A percentile compares a stretch with the other conserved stretches of the same genome.
phyloP scores from a whole-genome alignment of 2,797 vertebrate genomes.

The Muscicapa striata region DNA sequence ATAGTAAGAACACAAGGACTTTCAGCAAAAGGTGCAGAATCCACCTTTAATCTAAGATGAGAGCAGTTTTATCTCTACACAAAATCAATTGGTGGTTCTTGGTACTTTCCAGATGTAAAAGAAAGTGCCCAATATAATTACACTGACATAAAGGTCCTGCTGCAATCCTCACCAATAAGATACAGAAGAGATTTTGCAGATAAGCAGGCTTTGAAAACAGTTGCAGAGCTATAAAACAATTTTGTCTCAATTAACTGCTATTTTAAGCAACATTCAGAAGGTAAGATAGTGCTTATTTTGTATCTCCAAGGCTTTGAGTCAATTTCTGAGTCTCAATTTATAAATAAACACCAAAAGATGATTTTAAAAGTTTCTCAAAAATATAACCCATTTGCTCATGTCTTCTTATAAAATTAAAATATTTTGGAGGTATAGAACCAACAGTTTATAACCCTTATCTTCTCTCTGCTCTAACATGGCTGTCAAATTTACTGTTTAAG shows the following conservation, averaged over 20 bases:
- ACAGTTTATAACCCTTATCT: constrained; percentile 46
- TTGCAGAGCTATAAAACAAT: not conserved
- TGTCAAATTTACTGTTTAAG: constrained; percentile 74
- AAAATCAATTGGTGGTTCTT: not conserved
- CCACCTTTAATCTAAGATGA: not conserved
- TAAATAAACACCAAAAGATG: not conserved
- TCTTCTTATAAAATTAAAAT: constrained; percentile 30
- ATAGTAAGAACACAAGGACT: not conserved
- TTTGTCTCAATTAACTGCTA: not conserved
- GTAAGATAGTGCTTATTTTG: not conserved
- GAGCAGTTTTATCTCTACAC: not conserved
- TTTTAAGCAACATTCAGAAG: not conserved
- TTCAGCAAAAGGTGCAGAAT: not conserved
- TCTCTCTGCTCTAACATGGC: constrained; percentile 39
- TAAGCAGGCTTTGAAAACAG: not conserved
- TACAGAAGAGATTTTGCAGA: not conserved
- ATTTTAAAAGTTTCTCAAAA: not conserved
- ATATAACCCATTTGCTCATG: not conserved
- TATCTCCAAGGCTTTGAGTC: not conserved
- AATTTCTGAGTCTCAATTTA: not conserved
- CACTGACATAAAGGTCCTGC: not conserved
- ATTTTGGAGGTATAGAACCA: constrained; percentile 1
- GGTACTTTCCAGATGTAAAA: not conserved
- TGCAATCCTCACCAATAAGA: not conserved
- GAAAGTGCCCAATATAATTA: not conserved